These are phyloP conservation scores for Lethenteron camtschaticum DNA, from an alignment of 2,113 vertebrate genomes.

Conservation along the genomic window DNA sequence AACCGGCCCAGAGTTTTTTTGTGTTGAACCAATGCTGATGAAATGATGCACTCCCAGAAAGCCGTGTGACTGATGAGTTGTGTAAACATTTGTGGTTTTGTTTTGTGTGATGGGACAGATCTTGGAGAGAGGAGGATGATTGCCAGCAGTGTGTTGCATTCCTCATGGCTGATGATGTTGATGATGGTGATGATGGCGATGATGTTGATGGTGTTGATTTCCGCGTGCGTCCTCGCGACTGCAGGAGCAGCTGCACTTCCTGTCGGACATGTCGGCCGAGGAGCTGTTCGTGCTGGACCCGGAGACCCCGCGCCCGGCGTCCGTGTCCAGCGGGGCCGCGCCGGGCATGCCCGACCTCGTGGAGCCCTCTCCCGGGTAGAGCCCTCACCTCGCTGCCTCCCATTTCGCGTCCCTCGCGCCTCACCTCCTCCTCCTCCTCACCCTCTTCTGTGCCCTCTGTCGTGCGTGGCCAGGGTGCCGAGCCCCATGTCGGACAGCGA, in stretches of 20 bases:
- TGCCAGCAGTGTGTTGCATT: background rate
- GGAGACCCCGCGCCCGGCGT: conserved; percentile 23
- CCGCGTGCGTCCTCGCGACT: conserved; percentile 6
- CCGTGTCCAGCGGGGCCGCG: conserved; percentile 25
- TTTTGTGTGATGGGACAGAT: background rate
- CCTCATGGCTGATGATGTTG: background rate
- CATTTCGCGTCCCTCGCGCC: too few species aligned
- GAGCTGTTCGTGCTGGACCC: conserved; percentile 94
- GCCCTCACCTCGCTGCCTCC: too few species aligned
- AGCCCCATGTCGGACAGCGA: too few species aligned
- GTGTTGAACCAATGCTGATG: too few species aligned
- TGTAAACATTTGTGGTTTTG: background rate
- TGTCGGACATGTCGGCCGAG: conserved; percentile 89
- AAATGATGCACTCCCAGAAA: too few species aligned
- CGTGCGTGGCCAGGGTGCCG: too few species aligned
- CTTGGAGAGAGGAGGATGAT: background rate
- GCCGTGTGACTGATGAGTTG: too few species aligned
- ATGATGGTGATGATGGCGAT: too few species aligned
- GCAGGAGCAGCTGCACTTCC: conserved; percentile 94
- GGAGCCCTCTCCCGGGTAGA: conserved; percentile 49
- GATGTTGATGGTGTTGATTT: background rate
- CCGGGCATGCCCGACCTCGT: conserved; percentile 79
- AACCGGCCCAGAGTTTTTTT: too few species aligned
- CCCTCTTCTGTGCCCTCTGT: too few species aligned
- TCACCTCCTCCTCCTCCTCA: too few species aligned